Evolutionary conservation across 2,888 invertebrate genomes (phyloP).

Genomic region (Hylaea fasciaria): DNA sequence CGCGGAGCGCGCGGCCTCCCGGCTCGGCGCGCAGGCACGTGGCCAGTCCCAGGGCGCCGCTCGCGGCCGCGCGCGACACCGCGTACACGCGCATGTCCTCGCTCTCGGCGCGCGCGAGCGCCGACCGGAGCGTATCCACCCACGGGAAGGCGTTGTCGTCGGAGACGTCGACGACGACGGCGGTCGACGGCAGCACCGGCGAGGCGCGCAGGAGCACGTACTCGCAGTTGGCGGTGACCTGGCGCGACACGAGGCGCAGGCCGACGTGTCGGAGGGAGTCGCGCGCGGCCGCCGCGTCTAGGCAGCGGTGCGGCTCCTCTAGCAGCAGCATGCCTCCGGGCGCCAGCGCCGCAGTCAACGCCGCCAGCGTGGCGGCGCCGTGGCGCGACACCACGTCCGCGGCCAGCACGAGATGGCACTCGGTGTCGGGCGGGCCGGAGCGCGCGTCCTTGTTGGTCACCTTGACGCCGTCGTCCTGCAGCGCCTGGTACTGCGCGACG

Average conservation of each 20-base stretch:
- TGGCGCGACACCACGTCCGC: constrained; percentile 87
- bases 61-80: constrained; percentile 87
- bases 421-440: constrained; percentile 85
- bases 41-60: constrained; percentile 94
- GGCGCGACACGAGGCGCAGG: constrained; percentile 72
- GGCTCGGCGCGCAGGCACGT: constrained; percentile 96
- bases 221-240: constrained; percentile 86
- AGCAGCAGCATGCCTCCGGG: constrained; percentile 89
- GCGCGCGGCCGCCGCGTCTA: constrained; percentile 70
- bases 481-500: constrained; percentile 78
- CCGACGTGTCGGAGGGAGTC: constrained; percentile 61
- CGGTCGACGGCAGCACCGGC: constrained; percentile 69
- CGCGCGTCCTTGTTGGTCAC: constrained; percentile 82
- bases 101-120: constrained; percentile 87
- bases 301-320: constrained; percentile 86
- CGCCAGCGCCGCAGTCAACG: constrained; percentile 86
- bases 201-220: constrained; percentile 89
- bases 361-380: constrained; percentile 79
- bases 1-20: constrained; percentile 91
- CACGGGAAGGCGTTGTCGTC: constrained; percentile 89
- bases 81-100: constrained; percentile 87
- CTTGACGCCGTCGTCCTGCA: constrained; percentile 87
- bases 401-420: constrained; percentile 88
- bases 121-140: constrained; percentile 92
- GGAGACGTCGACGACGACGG: constrained; percentile 86